phyloP scores from a whole-genome alignment of 2,888 invertebrate species.

The Hedya salicella region DNA sequence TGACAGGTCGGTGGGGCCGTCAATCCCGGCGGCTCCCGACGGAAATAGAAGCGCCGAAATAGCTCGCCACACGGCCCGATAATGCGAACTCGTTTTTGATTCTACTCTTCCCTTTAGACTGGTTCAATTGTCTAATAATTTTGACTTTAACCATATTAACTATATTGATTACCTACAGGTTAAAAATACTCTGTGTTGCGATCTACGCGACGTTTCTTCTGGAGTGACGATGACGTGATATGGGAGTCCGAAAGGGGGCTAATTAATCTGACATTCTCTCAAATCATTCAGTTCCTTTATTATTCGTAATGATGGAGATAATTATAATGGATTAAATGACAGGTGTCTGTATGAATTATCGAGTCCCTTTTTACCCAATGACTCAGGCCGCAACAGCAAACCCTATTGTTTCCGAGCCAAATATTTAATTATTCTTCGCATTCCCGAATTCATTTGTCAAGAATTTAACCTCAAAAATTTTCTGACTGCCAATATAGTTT shows the following conservation, averaged over 20 bases:
- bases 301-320: not conserved
- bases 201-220: not conserved
- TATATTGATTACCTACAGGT: not conserved
- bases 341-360: constrained; percentile 49
- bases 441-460: constrained; percentile 58
- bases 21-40: constrained; percentile 82
- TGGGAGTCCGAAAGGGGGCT: not conserved
- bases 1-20: constrained; percentile 79
- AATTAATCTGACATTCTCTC: constrained; percentile 5
- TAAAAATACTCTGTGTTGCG: not conserved
- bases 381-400: constrained; percentile 58
- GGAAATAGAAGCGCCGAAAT: constrained; percentile 80
- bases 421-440: constrained; percentile 65
- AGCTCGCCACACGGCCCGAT: constrained; percentile 80
- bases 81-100: constrained; percentile 81
- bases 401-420: constrained; percentile 65
- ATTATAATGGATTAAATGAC: constrained; percentile 33
- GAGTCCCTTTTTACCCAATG: constrained; percentile 52
- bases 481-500: constrained; percentile 30
- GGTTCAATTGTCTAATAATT: constrained; percentile 41
- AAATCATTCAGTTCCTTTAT: not conserved
- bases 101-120: constrained; percentile 69
- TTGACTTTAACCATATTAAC: constrained; percentile 44
- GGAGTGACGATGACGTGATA: not conserved
- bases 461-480: constrained; percentile 43